Conservation (phyloP, 2,888 invertebrate species). For the Mythimna vitellina region DNA sequence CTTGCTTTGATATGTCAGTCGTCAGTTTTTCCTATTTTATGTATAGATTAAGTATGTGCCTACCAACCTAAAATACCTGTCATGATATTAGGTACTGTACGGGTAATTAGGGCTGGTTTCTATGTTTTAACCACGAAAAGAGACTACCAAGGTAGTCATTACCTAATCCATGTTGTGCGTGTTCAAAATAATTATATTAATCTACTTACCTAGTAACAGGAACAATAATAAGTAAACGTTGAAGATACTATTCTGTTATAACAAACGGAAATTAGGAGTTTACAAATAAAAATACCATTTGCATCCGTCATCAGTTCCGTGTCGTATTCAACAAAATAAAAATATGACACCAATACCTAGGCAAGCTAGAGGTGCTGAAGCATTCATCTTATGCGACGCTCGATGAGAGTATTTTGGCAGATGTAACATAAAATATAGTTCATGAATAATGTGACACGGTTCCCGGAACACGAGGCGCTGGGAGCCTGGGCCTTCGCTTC, state of each 20-base stretch:
- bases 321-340: constrained; percentile 27
- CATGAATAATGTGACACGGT: constrained; percentile 83
- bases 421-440: constrained; percentile 75
- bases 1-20: too few species aligned
- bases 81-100: background rate
- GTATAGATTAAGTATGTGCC: too few species aligned
- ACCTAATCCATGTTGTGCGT: background rate
- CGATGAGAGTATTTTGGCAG: constrained; percentile 73
- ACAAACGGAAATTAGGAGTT: constrained; percentile 3
- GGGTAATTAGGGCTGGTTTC: constrained; percentile 1
- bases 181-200: background rate
- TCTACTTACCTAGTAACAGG: background rate
- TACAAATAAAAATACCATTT: constrained; percentile 3
- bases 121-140: background rate
- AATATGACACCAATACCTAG: constrained; percentile 40
- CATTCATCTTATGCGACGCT: constrained; percentile 57
- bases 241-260: background rate
- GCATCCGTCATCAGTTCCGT: background rate
- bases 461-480: constrained; percentile 65
- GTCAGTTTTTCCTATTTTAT: too few species aligned
- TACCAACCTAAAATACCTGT: background rate
- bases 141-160: background rate
- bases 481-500: constrained; percentile 68
- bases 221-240: background rate
- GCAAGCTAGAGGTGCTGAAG: constrained; percentile 44